Percentiles rank a stretch among this genome's conserved stretches.
Evolutionary conservation across 2,113 vertebrate genomes (phyloP).

Genomic region (Arenaria interpres): DNA sequence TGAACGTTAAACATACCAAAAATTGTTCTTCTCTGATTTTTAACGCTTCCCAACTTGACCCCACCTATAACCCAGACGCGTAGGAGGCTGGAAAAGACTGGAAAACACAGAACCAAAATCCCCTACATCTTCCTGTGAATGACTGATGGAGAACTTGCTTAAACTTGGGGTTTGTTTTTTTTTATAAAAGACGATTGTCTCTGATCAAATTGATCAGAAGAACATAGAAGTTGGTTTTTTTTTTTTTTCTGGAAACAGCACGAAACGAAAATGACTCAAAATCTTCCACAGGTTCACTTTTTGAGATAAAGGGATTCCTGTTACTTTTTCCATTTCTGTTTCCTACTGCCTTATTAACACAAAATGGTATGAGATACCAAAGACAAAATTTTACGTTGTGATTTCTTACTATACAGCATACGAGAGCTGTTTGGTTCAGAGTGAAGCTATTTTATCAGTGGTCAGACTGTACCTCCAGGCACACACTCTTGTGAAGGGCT

Average conservation of each 20-base stretch:
- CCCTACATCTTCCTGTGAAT: neutral
- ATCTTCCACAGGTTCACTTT: neutral
- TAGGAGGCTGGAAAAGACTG: conserved; percentile 40
- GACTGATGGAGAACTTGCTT: neutral
- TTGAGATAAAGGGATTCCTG: neutral
- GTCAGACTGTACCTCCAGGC: neutral
- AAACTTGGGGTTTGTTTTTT: neutral
- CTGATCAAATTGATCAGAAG: neutral
- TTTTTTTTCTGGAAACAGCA: neutral
- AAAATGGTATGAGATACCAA: neutral
- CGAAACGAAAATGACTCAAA: neutral
- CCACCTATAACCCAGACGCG: neutral
- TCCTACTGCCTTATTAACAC: neutral
- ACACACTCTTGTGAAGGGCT: neutral
- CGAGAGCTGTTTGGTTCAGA: neutral
- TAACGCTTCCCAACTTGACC: conserved; percentile 18
- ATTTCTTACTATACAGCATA: neutral
- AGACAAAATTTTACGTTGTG: neutral
- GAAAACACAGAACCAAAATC: neutral
- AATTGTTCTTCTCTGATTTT: neutral
- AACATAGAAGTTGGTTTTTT: neutral
- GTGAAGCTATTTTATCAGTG: neutral
- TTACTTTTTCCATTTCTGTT: neutral
- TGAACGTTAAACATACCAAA: neutral
- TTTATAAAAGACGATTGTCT: neutral